These are phyloP conservation scores for Stegodyphus dumicola DNA, from an alignment of 1,140 invertebrate species.

Conservation along the genomic window DNA sequence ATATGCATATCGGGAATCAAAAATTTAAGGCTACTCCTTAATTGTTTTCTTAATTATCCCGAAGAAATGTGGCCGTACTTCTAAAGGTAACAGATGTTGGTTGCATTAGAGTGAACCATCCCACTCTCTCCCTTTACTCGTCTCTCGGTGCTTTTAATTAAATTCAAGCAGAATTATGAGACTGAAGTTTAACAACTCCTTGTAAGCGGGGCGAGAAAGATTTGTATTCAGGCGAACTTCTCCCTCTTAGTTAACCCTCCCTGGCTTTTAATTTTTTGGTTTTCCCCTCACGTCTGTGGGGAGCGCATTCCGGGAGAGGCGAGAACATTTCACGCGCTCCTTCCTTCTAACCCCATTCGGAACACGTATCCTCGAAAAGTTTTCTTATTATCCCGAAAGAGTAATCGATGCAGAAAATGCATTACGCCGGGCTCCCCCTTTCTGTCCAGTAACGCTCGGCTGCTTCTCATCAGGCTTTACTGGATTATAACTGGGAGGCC, in stretches of 20 bases:
- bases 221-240: background rate
- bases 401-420: constrained; percentile 54
- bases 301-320: constrained; percentile 8
- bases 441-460: constrained; percentile 6
- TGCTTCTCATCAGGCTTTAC: constrained; percentile 45
- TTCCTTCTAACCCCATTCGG: constrained; percentile 15
- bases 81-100: background rate
- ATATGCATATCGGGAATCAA: background rate
- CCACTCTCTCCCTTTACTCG: background rate
- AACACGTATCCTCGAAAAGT: constrained; percentile 44
- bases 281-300: constrained; percentile 24
- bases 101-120: background rate
- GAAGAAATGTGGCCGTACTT: too few relatives aligned
- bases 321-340: constrained; percentile 44
- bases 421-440: constrained; percentile 1
- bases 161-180: background rate
- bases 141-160: background rate
- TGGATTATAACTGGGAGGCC: constrained; percentile 36
- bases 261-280: constrained; percentile 40
- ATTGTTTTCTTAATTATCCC: background rate
- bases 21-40: background rate
- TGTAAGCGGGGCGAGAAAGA: constrained; percentile 30
- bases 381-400: constrained; percentile 48
- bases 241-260: background rate
- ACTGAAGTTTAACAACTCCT: constrained; percentile 22